Evolutionary conservation across 2,888 invertebrate genomes (phyloP), one percentile per base, ranked within the genome.

Genomic region (Agrotis ipsilon): DNA sequence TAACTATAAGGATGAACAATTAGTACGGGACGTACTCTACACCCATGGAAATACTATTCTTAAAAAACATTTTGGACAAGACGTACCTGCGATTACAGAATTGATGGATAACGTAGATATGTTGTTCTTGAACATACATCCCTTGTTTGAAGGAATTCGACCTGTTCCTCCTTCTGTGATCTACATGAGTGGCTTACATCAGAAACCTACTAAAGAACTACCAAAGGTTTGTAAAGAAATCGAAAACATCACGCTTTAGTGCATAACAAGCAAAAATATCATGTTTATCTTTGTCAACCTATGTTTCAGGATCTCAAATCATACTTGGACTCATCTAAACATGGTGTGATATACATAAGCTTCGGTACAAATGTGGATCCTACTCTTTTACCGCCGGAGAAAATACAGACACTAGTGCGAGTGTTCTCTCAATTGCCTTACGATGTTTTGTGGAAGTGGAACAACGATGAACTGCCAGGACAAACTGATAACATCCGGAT

Each of bases 361-460:
- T 91, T 91, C 63, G 94, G 93, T 0, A 90, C 92, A 3, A 92
- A 93, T 72, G 87, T 90, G 0, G 81, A 86, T 27, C 87, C 92
- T 0, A 85, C 90, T 48, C 59, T 79, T 13, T 74, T 94, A n/a
- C 86, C 88, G 1, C 68, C 81, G 45, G 83, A 90, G 32, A 90
- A 78, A 68, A 82, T 92, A 21, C 81, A 88, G 75, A 81, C 84
- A n/a, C 78, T 94, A 5, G 60, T 91, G 2, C 86, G 86, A 2
- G 90, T 87, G 0, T 90, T 94, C 54, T 89, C 91, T 0, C 72
- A 87, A 63, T 71, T 93, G 6, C 88, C 90, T 0, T 93, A 91
- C 60, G 87, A 94, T 67, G 83, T 94, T 16, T 67, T 94, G 13
- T 92, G 91, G 89, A 94, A 93, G 75, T 93, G 90, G 89, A 89